Evolutionary conservation across 2,797 vertebrate genomes (phyloP).

Genomic region (Sparidentex hasta): DNA sequence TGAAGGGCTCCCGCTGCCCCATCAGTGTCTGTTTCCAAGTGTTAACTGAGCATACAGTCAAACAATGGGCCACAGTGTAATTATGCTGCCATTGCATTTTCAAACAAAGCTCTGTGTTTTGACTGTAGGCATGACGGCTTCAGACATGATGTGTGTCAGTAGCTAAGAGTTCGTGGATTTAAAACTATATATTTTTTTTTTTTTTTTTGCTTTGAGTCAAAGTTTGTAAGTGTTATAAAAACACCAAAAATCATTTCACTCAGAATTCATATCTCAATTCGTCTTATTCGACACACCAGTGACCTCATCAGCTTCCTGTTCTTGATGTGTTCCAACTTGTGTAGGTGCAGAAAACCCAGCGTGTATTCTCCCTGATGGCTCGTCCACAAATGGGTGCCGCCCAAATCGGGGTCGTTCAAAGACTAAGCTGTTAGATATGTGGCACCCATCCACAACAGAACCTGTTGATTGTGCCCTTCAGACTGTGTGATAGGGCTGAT

Average conservation of each 20-base stretch:
- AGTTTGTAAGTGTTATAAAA: background rate
- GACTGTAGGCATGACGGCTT: constrained; percentile 30
- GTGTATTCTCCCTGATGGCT: constrained; percentile 8
- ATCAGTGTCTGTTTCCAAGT: constrained; percentile 43
- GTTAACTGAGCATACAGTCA: constrained; percentile 41
- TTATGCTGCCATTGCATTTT: constrained; percentile 26
- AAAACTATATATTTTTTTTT: background rate
- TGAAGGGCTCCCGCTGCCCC: background rate
- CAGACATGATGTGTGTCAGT: background rate
- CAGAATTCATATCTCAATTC: too few species aligned
- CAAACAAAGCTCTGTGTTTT: constrained; percentile 43
- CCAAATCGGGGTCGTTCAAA: constrained; percentile 28
- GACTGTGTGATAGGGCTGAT: constrained; percentile 52
- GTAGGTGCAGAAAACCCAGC: constrained; percentile 27
- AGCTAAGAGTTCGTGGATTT: background rate
- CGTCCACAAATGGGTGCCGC: constrained; percentile 32
- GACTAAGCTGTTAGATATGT: background rate
- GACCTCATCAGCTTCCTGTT: constrained; percentile 26
- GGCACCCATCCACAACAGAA: constrained; percentile 6
- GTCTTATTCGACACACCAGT: background rate
- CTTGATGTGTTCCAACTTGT: constrained; percentile 57
- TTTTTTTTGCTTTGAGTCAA: background rate
- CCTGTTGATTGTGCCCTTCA: constrained; percentile 50
- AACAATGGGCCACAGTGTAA: constrained; percentile 28
- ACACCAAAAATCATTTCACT: background rate